Percentiles rank a stretch among this genome's conserved stretches.
phyloP scores from a whole-genome alignment of 2,888 invertebrate genomes.

The Strigamia maritima region DNA sequence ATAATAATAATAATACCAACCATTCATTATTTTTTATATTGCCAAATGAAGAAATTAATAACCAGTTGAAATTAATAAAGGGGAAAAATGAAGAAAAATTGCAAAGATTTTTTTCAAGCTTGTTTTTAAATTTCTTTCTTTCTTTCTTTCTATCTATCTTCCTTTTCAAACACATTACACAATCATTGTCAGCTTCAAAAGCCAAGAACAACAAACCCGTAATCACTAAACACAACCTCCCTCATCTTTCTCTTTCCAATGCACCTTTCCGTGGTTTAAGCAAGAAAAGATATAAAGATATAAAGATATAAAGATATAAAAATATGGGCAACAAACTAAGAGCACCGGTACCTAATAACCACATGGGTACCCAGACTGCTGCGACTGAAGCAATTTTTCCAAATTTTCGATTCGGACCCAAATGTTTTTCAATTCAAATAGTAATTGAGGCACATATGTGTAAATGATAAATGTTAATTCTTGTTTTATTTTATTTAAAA shows the following conservation, averaged over 20 bases:
- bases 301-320: too few relatives aligned
- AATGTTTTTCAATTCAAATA: too few relatives aligned
- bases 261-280: background rate
- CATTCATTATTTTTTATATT: conserved; percentile 13
- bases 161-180: conserved; percentile 32
- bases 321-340: background rate
- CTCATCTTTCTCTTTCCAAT: background rate
- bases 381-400: too few relatives aligned
- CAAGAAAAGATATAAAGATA: too few relatives aligned
- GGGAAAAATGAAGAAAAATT: background rate
- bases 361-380: too few relatives aligned
- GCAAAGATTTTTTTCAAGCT: background rate
- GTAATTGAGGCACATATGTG: too few relatives aligned
- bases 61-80: background rate
- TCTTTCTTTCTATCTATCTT: background rate
- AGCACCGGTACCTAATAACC: background rate
- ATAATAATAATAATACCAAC: conserved; percentile 24
- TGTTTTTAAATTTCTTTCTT: background rate
- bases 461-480: too few relatives aligned
- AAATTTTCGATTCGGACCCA: too few relatives aligned
- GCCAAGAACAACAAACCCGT: conserved; percentile 35
- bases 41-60: conserved; percentile 15
- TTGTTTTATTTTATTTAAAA: too few relatives aligned
- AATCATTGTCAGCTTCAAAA: conserved; percentile 34
- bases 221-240: conserved; percentile 33